Base-by-base conservation (phyloP, 1,140 invertebrate species). In the Anastrepha ludens region DNA sequence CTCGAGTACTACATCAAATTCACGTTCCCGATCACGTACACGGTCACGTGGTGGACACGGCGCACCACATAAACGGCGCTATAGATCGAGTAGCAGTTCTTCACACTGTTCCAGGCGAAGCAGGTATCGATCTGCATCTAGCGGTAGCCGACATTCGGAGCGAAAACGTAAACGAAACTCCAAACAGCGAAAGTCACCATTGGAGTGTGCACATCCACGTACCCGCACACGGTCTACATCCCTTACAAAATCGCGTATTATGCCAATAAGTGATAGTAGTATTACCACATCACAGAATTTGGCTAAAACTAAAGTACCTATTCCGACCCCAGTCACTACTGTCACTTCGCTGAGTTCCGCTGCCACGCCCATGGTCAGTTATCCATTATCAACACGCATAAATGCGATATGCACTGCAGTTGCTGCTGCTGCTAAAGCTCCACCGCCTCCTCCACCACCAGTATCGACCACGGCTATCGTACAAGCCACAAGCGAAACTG, bases 201-300 rank as follows among this genome's bases (percentile, higher is more conserved):
- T 29, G 20, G 74, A 81, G 8, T 60, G 70, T 47, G 60, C 47
- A 17, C 78, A 62, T n/a, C 65, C 60, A 2, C 85, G 85, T 60
- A 95, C 92, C 60, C 91, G 93, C 88, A 94, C 93, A 4, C 92
- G 92, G 64, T 94, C 93, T 5, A 92, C 92, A 47, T 88, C 89
- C 65, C 87, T 88, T 6, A 41, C 64, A 44, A 88, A 87, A 87
- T 29, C 86, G 1, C 15, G 29, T 41, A 41, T 5, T 39, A 41
- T n/a, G 17, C 39, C 70, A 47, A 1, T 13, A 4, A 85, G 2
- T 86, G 85, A 55, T 13, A 44, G 62, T 55, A 85, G n/a, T 62
- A 41, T 20, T 87, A 55, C 20, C 70, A n/a, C 50, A 17, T 44
- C 41, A 17, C 67, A 47, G 39, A 44, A 74, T 47, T n/a, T 74